A percentile compares a stretch with the other conserved stretches of the same genome.
Evolutionary conservation across 2,888 invertebrate genomes (phyloP).

Genomic region (Sphaerophoria rueppellii): DNA sequence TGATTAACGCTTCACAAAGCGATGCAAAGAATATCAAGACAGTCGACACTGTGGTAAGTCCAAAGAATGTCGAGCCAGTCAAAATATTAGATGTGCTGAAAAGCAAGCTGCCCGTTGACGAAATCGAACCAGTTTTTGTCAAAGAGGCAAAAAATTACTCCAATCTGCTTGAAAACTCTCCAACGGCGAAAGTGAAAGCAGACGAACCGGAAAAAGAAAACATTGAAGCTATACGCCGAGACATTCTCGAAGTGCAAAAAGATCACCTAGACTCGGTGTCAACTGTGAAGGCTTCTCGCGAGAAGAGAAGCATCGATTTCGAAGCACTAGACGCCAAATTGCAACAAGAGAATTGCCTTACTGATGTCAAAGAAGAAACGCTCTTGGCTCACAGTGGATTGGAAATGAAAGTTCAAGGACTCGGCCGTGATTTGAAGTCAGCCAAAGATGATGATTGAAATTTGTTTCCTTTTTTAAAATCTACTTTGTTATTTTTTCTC

Average conservation of each 20-base stretch:
- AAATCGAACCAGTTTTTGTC: slow-evolving; percentile 5
- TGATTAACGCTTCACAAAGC: slow-evolving; percentile 77
- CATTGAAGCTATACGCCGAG: slow-evolving; percentile 79
- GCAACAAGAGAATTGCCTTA: slow-evolving; percentile 76
- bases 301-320: slow-evolving; percentile 71
- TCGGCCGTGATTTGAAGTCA: slow-evolving; percentile 80
- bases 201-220: slow-evolving; percentile 74
- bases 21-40: slow-evolving; percentile 65
- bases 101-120: slow-evolving; percentile 58
- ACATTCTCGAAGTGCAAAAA: slow-evolving; percentile 77
- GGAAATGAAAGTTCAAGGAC: slow-evolving; percentile 76
- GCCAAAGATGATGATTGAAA: slow-evolving; percentile 75
- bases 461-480: neutral
- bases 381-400: slow-evolving; percentile 68
- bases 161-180: slow-evolving; percentile 4
- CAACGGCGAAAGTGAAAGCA: neutral
- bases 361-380: slow-evolving; percentile 75
- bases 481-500: neutral
- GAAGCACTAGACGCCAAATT: slow-evolving; percentile 44
- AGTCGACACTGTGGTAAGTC: neutral
- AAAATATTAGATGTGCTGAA: slow-evolving; percentile 14
- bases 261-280: slow-evolving; percentile 46
- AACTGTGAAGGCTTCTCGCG: slow-evolving; percentile 48
- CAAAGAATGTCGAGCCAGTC: neutral
- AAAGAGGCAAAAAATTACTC: slow-evolving; percentile 16